Conservation (phyloP, 1,140 invertebrate species). For the Trachelipus rathkii region DNA sequence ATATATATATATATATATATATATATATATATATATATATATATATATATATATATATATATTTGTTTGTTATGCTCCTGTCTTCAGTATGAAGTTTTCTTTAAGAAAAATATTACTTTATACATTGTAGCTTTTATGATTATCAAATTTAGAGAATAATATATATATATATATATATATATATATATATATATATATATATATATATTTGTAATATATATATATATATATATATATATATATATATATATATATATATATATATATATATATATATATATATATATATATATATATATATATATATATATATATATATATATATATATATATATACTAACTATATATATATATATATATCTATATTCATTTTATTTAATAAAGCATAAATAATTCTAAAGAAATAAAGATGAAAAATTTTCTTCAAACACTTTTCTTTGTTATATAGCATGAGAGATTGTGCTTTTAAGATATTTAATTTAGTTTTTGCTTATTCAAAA, state of each 20-base stretch:
- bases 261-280: constrained; percentile 18
- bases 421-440: too few relatives aligned
- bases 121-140: too few relatives aligned
- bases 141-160: too few relatives aligned
- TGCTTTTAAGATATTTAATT: too few relatives aligned
- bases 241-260: constrained; percentile 18
- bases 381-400: too few relatives aligned
- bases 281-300: constrained; percentile 4
- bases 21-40: background rate
- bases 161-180: constrained; percentile 16
- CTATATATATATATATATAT: background rate
- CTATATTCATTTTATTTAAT: too few relatives aligned
- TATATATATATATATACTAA: background rate
- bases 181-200: constrained; percentile 13
- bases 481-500: too few relatives aligned
- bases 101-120: too few relatives aligned
- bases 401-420: too few relatives aligned
- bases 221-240: constrained; percentile 4
- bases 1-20: constrained; percentile 1
- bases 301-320: constrained; percentile 8
- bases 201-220: constrained; percentile 7
- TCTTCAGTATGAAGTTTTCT: too few relatives aligned
- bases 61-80: too few relatives aligned
- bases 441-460: too few relatives aligned
- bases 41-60: background rate